Conservation (phyloP, 2,113 vertebrate species). For the Pelusios castaneus region DNA sequence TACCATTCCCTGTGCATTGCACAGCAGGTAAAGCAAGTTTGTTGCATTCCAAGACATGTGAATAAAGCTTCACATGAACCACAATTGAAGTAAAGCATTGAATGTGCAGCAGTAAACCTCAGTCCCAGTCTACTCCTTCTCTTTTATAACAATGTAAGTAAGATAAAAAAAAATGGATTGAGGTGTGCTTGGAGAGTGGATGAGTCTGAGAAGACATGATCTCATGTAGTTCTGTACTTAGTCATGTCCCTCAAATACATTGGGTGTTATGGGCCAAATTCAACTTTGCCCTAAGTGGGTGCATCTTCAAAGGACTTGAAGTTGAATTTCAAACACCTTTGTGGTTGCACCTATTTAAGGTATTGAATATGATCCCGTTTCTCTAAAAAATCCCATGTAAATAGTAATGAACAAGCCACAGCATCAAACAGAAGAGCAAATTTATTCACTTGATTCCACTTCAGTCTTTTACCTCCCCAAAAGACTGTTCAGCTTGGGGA, state of each 20-base stretch:
- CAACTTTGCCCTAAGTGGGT: not conserved
- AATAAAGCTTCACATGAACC: constrained; percentile 48
- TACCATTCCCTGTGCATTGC: not conserved
- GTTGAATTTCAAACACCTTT: not conserved
- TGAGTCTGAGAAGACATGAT: not conserved
- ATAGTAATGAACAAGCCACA: not conserved
- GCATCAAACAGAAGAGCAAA: not conserved
- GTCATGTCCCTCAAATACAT: not conserved
- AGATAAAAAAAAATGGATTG: constrained; percentile 36
- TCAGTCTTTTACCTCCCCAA: not conserved
- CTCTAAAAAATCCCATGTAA: not conserved
- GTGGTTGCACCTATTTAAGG: not conserved
- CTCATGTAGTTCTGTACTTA: not conserved
- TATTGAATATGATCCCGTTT: not conserved
- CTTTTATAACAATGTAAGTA: constrained; percentile 34
- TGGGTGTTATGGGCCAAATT: not conserved
- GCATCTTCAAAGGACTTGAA: not conserved
- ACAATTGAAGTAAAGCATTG: constrained; percentile 59
- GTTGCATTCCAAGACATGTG: constrained; percentile 51
- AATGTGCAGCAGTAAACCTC: constrained; percentile 38
- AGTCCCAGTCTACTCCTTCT: constrained; percentile 19
- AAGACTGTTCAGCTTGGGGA: not conserved
- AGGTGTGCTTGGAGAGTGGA: not conserved
- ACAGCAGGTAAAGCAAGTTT: constrained; percentile 45
- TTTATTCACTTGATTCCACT: not conserved